Evolutionary conservation across 1,140 invertebrate genomes (phyloP), one percentile per base, ranked within the genome.

Genomic region (Tetraneura akinire): DNA sequence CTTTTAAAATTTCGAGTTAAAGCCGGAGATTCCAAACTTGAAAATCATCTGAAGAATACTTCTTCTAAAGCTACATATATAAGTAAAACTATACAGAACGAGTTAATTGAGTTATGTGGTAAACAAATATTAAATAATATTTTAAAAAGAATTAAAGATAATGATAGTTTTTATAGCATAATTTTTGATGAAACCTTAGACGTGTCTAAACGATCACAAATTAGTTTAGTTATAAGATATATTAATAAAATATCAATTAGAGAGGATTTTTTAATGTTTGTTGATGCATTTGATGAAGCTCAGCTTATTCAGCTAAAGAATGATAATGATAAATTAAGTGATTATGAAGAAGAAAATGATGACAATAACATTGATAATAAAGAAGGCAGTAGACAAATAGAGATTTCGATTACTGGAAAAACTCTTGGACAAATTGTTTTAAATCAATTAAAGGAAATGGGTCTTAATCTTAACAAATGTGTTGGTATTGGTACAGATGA

Each of bases 401-500:
- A 66, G 32, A 66, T 66, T 66, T 66, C 32, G 42, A 66, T 66
- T 42, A 66, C 64, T 23, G 64, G 62, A 66, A 37, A 66, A 66
- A 32, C 42, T n/a, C 64, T 66, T 10, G 64, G 64, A 42, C 42
- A 42, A 66, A 66, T 66, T 42, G 42, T 66, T 66, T 42, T 42
- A 32, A 66, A 66, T 6, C 64, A 66, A 66, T 26, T 32, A 60
- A 60, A 60, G 16, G 29, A 26, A 29, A 60, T 60, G 16, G 26
- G 57, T 60, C 26, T 45, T 66, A 32, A 66, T 66, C 42, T 66
- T 8, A 18, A 66, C 10, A 66, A 42, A 42, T 66, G n/a, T 42
- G 64, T 66, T 32, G 32, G 64, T 42, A 3, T 42, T 5, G 32
- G 64, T 10, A 66, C 64, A 21, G 23, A 60, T 60, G 57, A 16